Evolutionary conservation across 2,888 invertebrate species (phyloP).

Genomic region (Platycheirus rosarum): DNA sequence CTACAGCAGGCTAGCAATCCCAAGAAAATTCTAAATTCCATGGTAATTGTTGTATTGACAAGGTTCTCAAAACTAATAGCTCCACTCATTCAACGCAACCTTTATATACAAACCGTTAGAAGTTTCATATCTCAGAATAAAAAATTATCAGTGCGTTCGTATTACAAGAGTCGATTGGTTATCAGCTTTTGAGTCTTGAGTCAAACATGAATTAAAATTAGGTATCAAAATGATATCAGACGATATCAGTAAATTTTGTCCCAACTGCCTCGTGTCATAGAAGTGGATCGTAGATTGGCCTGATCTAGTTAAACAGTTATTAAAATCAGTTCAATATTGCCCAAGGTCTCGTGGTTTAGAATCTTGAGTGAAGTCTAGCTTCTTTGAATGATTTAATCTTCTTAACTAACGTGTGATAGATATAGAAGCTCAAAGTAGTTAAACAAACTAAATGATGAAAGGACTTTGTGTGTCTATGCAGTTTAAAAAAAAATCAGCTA

Average conservation of each 20-base stretch:
- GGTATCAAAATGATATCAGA: slow-evolving; percentile 1
- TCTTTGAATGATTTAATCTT: background rate
- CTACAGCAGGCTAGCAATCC: slow-evolving; percentile 52
- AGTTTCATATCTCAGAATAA: background rate
- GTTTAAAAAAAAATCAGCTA: background rate
- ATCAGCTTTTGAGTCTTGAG: slow-evolving; percentile 13
- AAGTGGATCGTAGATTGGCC: slow-evolving; percentile 1
- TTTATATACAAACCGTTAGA: slow-evolving; percentile 27
- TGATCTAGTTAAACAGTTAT: slow-evolving; percentile 16
- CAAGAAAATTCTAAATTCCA: slow-evolving; percentile 44
- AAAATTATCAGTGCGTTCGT: slow-evolving; percentile 41
- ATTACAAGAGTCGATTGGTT: slow-evolving; percentile 23
- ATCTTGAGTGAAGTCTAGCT: background rate
- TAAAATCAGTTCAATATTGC: background rate
- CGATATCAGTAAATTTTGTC: slow-evolving; percentile 1
- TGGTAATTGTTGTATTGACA: slow-evolving; percentile 16
- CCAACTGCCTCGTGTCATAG: slow-evolving; percentile 9
- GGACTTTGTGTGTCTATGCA: background rate
- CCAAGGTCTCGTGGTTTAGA: background rate
- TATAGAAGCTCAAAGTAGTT: background rate
- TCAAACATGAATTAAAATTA: slow-evolving; percentile 20
- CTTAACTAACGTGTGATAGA: background rate
- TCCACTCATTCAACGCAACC: background rate
- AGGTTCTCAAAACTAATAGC: slow-evolving; percentile 36
- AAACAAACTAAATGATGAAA: background rate